Evolutionary conservation across 2,113 vertebrate species (phyloP), one percentile per base, ranked within the genome.

Genomic region (Colinus virginianus): DNA sequence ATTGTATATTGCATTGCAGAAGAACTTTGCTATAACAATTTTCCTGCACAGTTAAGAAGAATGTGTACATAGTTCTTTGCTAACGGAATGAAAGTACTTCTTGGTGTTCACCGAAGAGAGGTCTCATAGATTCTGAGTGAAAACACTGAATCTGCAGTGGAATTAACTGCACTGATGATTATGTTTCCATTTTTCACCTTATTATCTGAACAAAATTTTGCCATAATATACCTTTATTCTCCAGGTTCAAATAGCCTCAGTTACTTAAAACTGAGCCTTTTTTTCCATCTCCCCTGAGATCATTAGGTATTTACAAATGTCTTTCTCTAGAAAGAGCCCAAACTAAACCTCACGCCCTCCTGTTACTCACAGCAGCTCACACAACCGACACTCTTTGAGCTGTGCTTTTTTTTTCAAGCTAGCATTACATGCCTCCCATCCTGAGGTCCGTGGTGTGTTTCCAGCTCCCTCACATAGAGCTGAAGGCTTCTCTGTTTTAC

Each of bases 401-500:
- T 25, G 3, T 28, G 5, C 11, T 22, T 19, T 40, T 70, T 53
- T 61, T 75, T 78, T 59, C 2, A 1, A 77, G 11, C 6, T 76
- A 0, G 4, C 14, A 13, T 83, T 78, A 30, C 49, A 46, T 32
- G 49, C 30, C 19, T 49, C 46, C 51, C 16, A 22, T 78, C 19
- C 61, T 61, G 18, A 13, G 49, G 21, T 32, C 18, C 5, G 25
- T 93, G 88, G 61, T 46, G 16, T 70, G 90, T 84, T 67, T 40
- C 76, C 76, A 89, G 13, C n/a, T 88, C 6, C 23, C 36, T 84
- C 32, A 56, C 13, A 48, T 48, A 72, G 61, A 78, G 17, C 2
- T 96, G 66, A 96, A 96, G 66, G 72, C 74, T 86, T 56, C 72
- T 94, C 68, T 96, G 86, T 95, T 84, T 90, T 20, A 32, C 14